phyloP scores from a whole-genome alignment of 2,888 invertebrate genomes.

The Lissocephala sabroskyi region DNA sequence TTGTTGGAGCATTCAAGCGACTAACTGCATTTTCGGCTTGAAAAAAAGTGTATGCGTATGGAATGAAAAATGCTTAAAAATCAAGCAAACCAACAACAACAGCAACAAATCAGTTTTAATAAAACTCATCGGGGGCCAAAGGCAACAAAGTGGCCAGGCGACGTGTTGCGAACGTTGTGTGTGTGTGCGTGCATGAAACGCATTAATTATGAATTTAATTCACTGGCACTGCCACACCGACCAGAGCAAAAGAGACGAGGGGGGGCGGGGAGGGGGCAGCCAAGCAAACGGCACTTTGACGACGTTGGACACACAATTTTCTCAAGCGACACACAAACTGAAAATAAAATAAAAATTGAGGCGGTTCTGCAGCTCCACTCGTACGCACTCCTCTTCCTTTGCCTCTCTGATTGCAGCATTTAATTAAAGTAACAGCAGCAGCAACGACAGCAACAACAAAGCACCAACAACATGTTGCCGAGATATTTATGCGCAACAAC shows the following conservation, averaged over 20 bases:
- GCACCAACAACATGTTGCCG: constrained; percentile 53
- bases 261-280: background rate
- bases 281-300: constrained; percentile 40
- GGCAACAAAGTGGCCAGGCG: constrained; percentile 16
- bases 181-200: constrained; percentile 65
- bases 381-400: constrained; percentile 22
- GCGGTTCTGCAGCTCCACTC: no score
- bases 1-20: no score
- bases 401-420: constrained; percentile 60
- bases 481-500: constrained; percentile 65
- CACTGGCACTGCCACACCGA: constrained; percentile 52
- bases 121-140: constrained; percentile 57
- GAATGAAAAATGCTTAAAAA: constrained; percentile 1
- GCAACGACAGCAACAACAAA: constrained; percentile 42
- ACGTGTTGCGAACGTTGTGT: constrained; percentile 17
- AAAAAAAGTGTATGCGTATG: constrained; percentile 15
- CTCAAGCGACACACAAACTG: constrained; percentile 39
- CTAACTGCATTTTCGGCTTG: no score
- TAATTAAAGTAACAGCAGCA: constrained; percentile 59
- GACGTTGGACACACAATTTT: constrained; percentile 50
- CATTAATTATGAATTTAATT: constrained; percentile 66
- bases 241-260: constrained; percentile 15
- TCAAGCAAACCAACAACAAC: constrained; percentile 7
- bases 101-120: constrained; percentile 54
- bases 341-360: no score